Conservation (phyloP, 2,888 invertebrate genomes). For the Galerucella calmariensis region DNA sequence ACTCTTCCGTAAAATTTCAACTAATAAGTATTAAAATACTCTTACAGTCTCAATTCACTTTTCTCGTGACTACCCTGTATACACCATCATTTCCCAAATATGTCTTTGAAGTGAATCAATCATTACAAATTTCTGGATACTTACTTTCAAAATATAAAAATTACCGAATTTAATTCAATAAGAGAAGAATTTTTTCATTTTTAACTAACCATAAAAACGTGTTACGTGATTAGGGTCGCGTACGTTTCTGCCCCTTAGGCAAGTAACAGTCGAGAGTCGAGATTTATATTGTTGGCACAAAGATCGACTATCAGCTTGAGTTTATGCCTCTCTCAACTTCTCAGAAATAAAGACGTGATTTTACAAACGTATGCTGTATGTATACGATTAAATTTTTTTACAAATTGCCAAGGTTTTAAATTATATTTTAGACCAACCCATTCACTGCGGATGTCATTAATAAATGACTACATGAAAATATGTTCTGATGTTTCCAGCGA, state of each 20-base stretch:
- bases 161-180: too few relatives aligned
- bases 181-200: too few relatives aligned
- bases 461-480: neutral
- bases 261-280: neutral
- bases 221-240: neutral
- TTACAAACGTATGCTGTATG: neutral
- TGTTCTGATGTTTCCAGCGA: neutral
- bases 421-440: slow-evolving; percentile 4
- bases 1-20: too few relatives aligned
- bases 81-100: too few relatives aligned
- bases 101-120: too few relatives aligned
- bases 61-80: too few relatives aligned
- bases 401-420: slow-evolving; percentile 7
- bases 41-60: too few relatives aligned
- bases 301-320: neutral
- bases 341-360: slow-evolving; percentile 4
- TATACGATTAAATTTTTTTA: slow-evolving; percentile 3
- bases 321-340: slow-evolving; percentile 7
- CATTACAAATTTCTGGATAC: too few relatives aligned
- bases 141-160: too few relatives aligned
- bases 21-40: too few relatives aligned
- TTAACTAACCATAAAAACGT: neutral
- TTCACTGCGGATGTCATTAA: slow-evolving; percentile 4
- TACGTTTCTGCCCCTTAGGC: neutral
- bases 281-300: neutral